These are phyloP conservation scores for Slavum lentiscoides DNA, from an alignment of 2,888 invertebrate species.

Conservation along the genomic window DNA sequence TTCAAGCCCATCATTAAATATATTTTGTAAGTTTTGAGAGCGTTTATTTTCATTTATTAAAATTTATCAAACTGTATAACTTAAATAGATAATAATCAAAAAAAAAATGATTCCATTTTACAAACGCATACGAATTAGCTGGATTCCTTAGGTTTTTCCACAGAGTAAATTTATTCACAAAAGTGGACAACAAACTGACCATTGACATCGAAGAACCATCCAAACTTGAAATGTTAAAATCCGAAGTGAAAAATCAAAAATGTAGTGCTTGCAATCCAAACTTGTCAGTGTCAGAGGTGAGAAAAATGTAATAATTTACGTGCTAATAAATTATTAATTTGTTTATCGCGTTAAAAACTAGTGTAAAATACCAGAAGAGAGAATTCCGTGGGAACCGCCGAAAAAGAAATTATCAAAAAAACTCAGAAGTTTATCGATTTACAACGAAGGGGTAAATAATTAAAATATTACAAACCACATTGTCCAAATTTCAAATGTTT, in stretches of 20 bases:
- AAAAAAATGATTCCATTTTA: not conserved
- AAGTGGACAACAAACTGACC: slow-evolving; percentile 31
- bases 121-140: not conserved
- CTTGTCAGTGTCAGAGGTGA: slow-evolving; percentile 54
- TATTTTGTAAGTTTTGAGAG: not conserved
- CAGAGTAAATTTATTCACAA: slow-evolving; percentile 57
- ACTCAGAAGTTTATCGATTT: slow-evolving; percentile 18
- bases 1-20: not conserved
- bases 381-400: slow-evolving; percentile 61
- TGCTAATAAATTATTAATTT: not conserved
- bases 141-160: slow-evolving; percentile 57
- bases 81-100: no score
- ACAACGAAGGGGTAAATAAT: not conserved
- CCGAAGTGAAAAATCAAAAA: slow-evolving; percentile 57
- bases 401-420: slow-evolving; percentile 55
- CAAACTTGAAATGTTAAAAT: slow-evolving; percentile 54
- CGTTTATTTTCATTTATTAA: not conserved
- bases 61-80: not conserved
- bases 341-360: slow-evolving; percentile 13
- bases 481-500: not conserved
- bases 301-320: not conserved
- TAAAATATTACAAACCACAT: no score
- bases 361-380: slow-evolving; percentile 59
- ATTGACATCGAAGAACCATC: slow-evolving; percentile 41
- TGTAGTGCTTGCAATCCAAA: slow-evolving; percentile 59